Conservation (phyloP, 2,797 vertebrate species). For the Sebastiscus albofasciatus region DNA sequence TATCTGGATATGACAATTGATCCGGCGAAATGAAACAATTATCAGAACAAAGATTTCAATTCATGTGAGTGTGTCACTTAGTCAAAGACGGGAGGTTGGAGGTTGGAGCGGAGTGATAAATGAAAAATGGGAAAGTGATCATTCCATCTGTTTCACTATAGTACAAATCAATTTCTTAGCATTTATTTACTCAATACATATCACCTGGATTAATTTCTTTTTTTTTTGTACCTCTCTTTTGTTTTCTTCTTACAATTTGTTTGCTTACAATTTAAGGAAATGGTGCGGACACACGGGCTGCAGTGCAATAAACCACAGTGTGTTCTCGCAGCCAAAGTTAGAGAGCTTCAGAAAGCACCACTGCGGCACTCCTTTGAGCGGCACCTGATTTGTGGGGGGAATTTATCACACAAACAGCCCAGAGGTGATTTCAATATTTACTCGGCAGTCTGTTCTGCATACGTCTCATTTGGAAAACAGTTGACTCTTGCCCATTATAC, state of each 20-base stretch:
- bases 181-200: slow-evolving; percentile 41
- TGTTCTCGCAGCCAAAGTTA: slow-evolving; percentile 58
- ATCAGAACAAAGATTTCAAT: slow-evolving; percentile 73
- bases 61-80: slow-evolving; percentile 48
- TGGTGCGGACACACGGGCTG: slow-evolving; percentile 28
- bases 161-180: slow-evolving; percentile 36
- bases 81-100: slow-evolving; percentile 29
- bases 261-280: neutral
- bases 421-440: slow-evolving; percentile 86
- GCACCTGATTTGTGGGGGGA: slow-evolving; percentile 78
- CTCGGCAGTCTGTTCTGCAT: slow-evolving; percentile 82
- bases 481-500: slow-evolving; percentile 88
- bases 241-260: neutral
- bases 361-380: slow-evolving; percentile 68
- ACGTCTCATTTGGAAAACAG: slow-evolving; percentile 89
- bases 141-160: slow-evolving; percentile 39
- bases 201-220: neutral
- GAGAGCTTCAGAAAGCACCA: slow-evolving; percentile 60
- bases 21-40: slow-evolving; percentile 70
- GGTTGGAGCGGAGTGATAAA: slow-evolving; percentile 35
- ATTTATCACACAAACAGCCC: slow-evolving; percentile 82
- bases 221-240: neutral
- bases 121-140: slow-evolving; percentile 54
- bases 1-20: slow-evolving; percentile 72
- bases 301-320: slow-evolving; percentile 56